Conservation (phyloP, 2,797 vertebrate species). For the Delichon dasypus region DNA sequence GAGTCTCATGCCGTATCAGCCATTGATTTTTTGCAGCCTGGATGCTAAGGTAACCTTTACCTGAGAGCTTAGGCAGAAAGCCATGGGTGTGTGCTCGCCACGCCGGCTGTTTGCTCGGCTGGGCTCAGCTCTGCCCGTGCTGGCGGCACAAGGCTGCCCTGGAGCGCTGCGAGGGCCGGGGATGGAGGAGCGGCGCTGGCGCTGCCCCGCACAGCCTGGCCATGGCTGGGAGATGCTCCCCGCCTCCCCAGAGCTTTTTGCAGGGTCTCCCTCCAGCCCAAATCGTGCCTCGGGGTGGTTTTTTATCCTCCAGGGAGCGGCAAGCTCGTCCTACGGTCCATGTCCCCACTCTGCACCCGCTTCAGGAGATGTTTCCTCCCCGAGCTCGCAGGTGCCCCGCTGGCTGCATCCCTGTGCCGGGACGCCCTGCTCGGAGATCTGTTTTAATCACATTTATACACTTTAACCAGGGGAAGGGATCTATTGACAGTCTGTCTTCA, state of each 20-base stretch:
- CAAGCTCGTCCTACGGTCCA: accelerated
- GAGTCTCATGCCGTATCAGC: slow-evolving; percentile 59
- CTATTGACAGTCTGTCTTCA: slow-evolving; percentile 64
- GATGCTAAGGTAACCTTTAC: slow-evolving; percentile 70
- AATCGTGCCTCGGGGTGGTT: accelerated
- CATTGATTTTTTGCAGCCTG: slow-evolving; percentile 69
- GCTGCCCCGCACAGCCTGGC: accelerated
- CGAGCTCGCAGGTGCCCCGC: neutral
- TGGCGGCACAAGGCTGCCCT: accelerated
- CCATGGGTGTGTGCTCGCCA: neutral
- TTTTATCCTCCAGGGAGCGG: neutral
- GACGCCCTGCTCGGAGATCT: slow-evolving; percentile 23
- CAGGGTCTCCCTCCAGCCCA: neutral
- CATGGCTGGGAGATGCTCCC: accelerated
- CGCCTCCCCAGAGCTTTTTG: neutral
- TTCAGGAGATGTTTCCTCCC: neutral
- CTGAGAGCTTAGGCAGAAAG: slow-evolving; percentile 55
- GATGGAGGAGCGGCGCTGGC: accelerated
- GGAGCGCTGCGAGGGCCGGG: neutral
- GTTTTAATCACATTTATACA: slow-evolving; percentile 69
- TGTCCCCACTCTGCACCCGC: neutral
- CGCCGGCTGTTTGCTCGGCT: slow-evolving; percentile 19
- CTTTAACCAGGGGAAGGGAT: slow-evolving; percentile 54
- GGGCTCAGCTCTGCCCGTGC: neutral
- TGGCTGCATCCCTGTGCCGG: neutral